phyloP scores from a whole-genome alignment of 2,888 invertebrate genomes.

The Cynaeus angustus region DNA sequence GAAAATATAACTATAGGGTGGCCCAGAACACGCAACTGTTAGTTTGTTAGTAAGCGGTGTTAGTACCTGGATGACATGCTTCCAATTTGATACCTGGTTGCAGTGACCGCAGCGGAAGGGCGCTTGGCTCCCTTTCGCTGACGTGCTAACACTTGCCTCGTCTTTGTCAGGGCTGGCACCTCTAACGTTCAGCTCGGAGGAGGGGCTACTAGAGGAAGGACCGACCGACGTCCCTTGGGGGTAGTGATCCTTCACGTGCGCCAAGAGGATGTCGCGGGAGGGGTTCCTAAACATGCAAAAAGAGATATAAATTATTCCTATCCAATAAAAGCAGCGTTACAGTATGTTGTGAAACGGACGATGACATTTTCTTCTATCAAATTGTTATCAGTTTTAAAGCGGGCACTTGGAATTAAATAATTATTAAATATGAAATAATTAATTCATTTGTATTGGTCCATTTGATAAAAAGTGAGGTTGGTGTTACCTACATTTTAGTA shows the following conservation, averaged over 20 bases:
- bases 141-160: conserved; percentile 74
- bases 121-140: conserved; percentile 71
- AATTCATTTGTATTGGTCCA: too few species aligned
- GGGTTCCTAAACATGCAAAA: conserved; percentile 73
- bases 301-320: not conserved
- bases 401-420: too few species aligned
- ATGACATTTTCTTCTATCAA: not conserved
- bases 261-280: conserved; percentile 78
- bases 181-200: conserved; percentile 61
- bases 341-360: not conserved
- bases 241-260: conserved; percentile 81
- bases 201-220: conserved; percentile 39
- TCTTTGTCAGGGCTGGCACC: conserved; percentile 68
- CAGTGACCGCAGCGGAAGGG: conserved; percentile 85
- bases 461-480: too few species aligned
- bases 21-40: conserved; percentile 27
- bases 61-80: conserved; percentile 88
- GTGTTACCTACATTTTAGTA: too few species aligned
- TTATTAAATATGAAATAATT: too few species aligned
- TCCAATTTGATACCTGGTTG: conserved; percentile 88
- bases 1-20: not conserved
- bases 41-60: conserved; percentile 68
- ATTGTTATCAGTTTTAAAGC: too few species aligned
- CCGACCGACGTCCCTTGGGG: conserved; percentile 64
- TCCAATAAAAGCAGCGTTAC: too few species aligned